Conservation (phyloP, 2,113 vertebrate genomes). For the Hippocampus comes region DNA sequence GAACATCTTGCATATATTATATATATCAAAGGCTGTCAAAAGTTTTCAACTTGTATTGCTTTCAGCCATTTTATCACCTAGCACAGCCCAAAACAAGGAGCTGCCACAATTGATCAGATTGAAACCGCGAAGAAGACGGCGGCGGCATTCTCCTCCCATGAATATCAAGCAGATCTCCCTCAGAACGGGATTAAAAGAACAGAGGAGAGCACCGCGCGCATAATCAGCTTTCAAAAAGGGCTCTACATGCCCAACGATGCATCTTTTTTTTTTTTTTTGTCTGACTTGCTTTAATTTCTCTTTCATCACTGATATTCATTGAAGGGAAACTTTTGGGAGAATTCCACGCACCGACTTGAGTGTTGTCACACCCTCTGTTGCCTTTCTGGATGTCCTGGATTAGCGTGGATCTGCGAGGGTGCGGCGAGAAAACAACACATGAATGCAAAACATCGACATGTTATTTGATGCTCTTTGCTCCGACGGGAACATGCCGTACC, state of each 20-base stretch:
- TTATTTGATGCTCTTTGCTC: background rate
- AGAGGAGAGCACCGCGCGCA: constrained; percentile 40
- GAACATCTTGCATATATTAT: background rate
- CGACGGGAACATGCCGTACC: background rate
- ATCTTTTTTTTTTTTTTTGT: constrained; percentile 14
- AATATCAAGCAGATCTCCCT: constrained; percentile 64
- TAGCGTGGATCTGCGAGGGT: constrained; percentile 69
- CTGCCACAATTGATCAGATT: constrained; percentile 42
- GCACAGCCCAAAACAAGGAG: constrained; percentile 16
- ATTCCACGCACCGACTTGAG: constrained; percentile 65
- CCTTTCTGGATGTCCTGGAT: constrained; percentile 87
- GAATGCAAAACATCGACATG: constrained; percentile 10
- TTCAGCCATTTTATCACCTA: constrained; percentile 13
- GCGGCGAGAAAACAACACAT: constrained; percentile 19
- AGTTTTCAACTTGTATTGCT: constrained; percentile 16
- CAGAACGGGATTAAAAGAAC: constrained; percentile 62
- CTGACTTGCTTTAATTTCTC: constrained; percentile 38
- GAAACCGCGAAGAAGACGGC: constrained; percentile 44
- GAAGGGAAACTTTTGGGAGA: constrained; percentile 17
- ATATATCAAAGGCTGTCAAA: constrained; percentile 8
- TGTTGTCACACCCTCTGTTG: constrained; percentile 80
- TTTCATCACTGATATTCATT: constrained; percentile 28
- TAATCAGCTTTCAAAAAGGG: constrained; percentile 62
- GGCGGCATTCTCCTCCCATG: constrained; percentile 51
- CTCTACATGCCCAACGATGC: constrained; percentile 29